Base-by-base conservation (phyloP, 2,888 invertebrate genomes). In the Rhimphoctona megacephalus region DNA sequence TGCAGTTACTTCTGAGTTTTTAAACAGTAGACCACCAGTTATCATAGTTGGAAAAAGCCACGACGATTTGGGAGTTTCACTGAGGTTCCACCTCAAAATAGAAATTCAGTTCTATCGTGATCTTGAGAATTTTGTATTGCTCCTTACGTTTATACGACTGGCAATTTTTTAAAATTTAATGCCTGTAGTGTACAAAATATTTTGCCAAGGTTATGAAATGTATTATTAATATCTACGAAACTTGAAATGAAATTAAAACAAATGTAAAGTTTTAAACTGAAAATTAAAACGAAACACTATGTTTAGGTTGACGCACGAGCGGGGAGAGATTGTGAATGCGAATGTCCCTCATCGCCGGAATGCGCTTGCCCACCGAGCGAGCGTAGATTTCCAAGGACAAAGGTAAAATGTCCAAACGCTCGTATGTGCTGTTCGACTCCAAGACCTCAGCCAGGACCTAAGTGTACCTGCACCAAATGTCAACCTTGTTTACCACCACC, bases 311-410 rank as follows among this genome's bases (percentile, higher is more conserved):
- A 92, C 52, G 92, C 86, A 0, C 89, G 89, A 8, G 88, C 91
- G 0, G 85, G 89, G 1, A 86, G 73, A 43, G 92, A 91, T 33
- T 92, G 92, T 46, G 85, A 89, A 14, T 92, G 92, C 81, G 90
- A 92, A 7, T 91, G 90, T 81, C 89, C 90, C 1, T 90, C 90
- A 2, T 87, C 90, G 0, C 90, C 92, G 1, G 92, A 92, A 77
- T 92, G 92, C 83, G 88, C 91, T 19, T 92, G 91, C 86, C 89
- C 91, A 19, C 91, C 92, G 9, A 92, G 90, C 78, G 92, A 92
- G 61, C 89, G 91, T 17, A 90, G 88, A 82, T 92, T 92, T 46
- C 80, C 90, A 1, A 86, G 89, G 72, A 79, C 88, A 8, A 90
- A 87, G 39, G 69, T 89, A 7, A 88, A 80, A 46, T 92, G 92